Percentiles rank a stretch among this genome's conserved stretches.
phyloP scores from a whole-genome alignment of 1,140 invertebrate species.

The Drosophila seguyi region DNA sequence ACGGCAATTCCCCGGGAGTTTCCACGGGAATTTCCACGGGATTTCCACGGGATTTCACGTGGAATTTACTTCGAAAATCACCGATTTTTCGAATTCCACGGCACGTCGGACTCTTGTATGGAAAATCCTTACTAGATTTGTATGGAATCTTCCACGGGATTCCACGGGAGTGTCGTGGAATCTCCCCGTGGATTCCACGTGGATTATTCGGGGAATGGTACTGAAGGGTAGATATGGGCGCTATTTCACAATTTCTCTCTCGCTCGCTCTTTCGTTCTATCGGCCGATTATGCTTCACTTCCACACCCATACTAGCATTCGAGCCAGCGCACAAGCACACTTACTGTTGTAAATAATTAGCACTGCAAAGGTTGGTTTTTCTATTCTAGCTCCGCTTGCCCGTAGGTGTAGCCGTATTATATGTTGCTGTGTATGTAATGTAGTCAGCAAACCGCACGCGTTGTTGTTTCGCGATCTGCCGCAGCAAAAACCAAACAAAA shows the following conservation, averaged over 20 bases:
- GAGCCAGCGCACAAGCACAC: slow-evolving; percentile 21
- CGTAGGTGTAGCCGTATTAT: slow-evolving; percentile 28
- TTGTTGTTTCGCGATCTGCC: slow-evolving; percentile 68
- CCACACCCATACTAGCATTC: slow-evolving; percentile 9
- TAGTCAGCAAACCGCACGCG: slow-evolving; percentile 72
- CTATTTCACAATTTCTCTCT: slow-evolving; percentile 64
- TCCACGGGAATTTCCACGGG: no score
- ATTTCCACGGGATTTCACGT: no score
- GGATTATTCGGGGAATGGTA: no score
- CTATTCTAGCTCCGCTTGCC: slow-evolving; percentile 49
- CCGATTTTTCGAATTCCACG: no score
- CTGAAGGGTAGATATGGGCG: slow-evolving; percentile 59
- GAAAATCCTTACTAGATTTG: no score
- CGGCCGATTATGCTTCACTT: slow-evolving; percentile 36
- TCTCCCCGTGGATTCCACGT: no score
- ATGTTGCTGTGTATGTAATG: slow-evolving; percentile 49
- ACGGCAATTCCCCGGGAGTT: no score
- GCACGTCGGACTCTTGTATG: no score
- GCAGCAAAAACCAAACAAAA: slow-evolving; percentile 82
- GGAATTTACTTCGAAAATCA: no score
- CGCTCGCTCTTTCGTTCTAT: slow-evolving; percentile 2
- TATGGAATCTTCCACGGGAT: no score
- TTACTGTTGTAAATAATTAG: slow-evolving; percentile 62
- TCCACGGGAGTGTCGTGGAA: no score
- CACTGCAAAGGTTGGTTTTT: slow-evolving; percentile 60